Evolutionary conservation across 2,888 invertebrate species (phyloP), one percentile per base, ranked within the genome.

Genomic region (Daptonema setosum): DNA sequence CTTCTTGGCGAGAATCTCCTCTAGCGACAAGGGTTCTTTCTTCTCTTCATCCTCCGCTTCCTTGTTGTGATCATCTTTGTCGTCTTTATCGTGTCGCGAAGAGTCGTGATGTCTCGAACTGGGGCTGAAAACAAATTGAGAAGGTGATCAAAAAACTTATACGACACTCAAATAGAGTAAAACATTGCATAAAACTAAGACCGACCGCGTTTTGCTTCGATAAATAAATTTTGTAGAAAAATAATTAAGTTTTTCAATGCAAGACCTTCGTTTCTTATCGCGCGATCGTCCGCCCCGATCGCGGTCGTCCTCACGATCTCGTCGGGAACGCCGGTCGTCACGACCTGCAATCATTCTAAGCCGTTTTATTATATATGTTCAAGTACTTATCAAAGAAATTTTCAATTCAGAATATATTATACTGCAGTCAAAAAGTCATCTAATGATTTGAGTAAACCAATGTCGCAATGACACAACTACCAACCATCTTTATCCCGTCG

Each of bases 1-100:
- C 70, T 91, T 91, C 73, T 90, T 91, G 0, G 87, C 83, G 53
- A 97, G 74, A 47, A 99, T 72, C 71, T 99, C 93, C 71, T 97
- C 97, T 57, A 99, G 75, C 3, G 95, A 95, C 22, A 95, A 74
- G 0, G 97, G 97, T 69, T 93, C 91, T 53, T 63, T 61, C 56
- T 70, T 70, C 1, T 28, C 53, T 28, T 3, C 11, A 8, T 28
- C 2, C 8, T 52, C 14, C 29, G n/a, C 47, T 17, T 47, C 24
- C 24, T 47, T 47, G 47, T n/a, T 50, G 8, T 8, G 5, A 2
- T 20, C 20, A 2, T 25, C 26, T 17, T 24, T 24, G 25, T 50
- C 8, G 17, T 45, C 11, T 17, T 45, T 22, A 5, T 5, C 8
- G n/a, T 3, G 17, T 45, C 51, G 35, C 35, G 8, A 8, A 17